Evolutionary conservation across 1,140 invertebrate genomes (phyloP), one percentile per base, ranked within the genome.

Genomic region (Euwallacea fornicatus): DNA sequence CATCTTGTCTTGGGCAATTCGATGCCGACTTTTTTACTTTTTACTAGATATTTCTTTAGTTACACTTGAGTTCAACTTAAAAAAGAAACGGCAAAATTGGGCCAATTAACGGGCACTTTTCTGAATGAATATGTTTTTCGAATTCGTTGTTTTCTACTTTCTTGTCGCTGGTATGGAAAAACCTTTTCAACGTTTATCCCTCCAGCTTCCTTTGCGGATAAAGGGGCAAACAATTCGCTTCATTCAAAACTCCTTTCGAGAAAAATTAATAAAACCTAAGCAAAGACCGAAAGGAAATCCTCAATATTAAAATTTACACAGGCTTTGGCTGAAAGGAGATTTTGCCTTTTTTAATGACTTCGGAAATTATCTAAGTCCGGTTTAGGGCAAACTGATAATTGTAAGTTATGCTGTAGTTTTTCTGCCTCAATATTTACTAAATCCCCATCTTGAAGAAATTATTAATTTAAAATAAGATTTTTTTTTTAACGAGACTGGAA

Each of bases 201-300:
- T 58, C 16, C 10, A 58, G 16, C n/a, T 10, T 10, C 55, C 55
- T 58, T 58, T 58, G 55, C 21, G 55, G 55, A 41, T 58, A 58
- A 58, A 58, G 21, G 21, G 55, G 55, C 55, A 58, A 58, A 58
- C 55, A 58, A 58, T 58, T 58, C 55, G 11, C 11, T 15, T 53
- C 13, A 16, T 58, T n/a, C 10, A 58, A 58, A 58, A 58, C 21
- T 58, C 16, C 55, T 16, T 58, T 58, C n/a, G 21, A 58, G 55
- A 58, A 58, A 58, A 58, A 58, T 58, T 58, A 58, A 58, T 58
- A 58, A 58, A 58, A 58, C n/a, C 55, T 58, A 10, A 58, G 21
- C 55, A 53, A 53, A 6, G 11, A n/a, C 15, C 50, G 50, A 53
- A 53, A 15, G 55, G 21, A 58, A 58, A 58, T 58, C 7, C 21